Evolutionary conservation across 2,888 invertebrate genomes (phyloP).

Genomic region (Leptogaster cylindrica): DNA sequence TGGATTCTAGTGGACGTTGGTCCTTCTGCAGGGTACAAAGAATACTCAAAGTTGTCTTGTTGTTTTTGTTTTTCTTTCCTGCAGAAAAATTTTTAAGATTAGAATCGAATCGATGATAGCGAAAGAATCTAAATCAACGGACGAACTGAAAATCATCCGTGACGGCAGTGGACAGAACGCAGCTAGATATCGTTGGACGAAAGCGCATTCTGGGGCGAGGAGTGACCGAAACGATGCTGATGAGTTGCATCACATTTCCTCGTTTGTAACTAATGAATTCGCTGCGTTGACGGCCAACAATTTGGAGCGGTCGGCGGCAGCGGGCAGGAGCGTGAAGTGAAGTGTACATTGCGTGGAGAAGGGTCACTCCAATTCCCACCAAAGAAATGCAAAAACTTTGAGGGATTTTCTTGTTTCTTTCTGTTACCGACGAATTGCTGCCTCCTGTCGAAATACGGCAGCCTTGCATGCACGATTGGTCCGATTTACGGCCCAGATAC

Average conservation of each 20-base stretch:
- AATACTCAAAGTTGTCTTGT: background rate
- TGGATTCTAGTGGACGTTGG: background rate
- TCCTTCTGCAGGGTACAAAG: background rate
- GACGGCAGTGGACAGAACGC: background rate
- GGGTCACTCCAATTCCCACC: background rate
- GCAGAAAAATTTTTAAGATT: too few species aligned
- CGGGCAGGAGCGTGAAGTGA: background rate
- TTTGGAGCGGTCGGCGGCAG: constrained; percentile 6
- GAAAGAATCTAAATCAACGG: background rate
- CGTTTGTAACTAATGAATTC: constrained; percentile 33
- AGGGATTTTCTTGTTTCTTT: too few species aligned
- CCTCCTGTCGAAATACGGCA: too few species aligned
- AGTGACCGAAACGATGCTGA: background rate
- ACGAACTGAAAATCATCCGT: background rate
- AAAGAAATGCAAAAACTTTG: too few species aligned
- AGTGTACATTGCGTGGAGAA: background rate
- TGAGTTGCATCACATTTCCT: constrained; percentile 38
- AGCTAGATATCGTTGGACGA: background rate
- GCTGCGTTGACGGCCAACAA: constrained; percentile 29
- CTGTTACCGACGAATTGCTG: too few species aligned
- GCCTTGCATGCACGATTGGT: constrained; percentile 3
- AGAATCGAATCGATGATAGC: too few species aligned
- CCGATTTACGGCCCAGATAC: constrained; percentile 7
- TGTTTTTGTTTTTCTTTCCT: background rate
- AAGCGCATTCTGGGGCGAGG: constrained; percentile 19